Base-by-base conservation (phyloP, 2,797 vertebrate genomes). In the Anniella stebbinsi region DNA sequence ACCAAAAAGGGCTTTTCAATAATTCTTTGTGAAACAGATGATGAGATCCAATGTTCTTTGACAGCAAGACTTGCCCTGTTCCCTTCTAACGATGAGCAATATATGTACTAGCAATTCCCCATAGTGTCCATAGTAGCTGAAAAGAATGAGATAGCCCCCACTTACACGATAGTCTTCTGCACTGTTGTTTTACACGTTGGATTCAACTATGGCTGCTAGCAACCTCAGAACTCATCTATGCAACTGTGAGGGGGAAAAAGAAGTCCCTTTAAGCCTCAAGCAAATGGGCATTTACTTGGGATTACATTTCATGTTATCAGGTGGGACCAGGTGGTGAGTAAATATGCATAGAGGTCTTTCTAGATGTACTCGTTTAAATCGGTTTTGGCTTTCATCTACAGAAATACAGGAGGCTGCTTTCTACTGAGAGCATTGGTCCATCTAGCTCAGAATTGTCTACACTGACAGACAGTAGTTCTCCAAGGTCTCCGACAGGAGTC, bases 391-490 rank as follows among this genome's bases (percentile, higher is more conserved):
- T 60, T 60, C n/a, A 17, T 60, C 54, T n/a, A 80, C 7, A 23
- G 60, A 63, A 63, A 63, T 63, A 63, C 60, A 63, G 60, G 60
- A 63, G 15, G 21, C 60, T 63, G 60, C 17, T 18, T 63, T 63
- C 60, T 21, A 21, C 17, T 63, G 60, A 63, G 60, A 18, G n/a
- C 51, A 81, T 81, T 66, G 63, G 38, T 30, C 23, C 28, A 67
- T 33, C 38, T 17, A 67, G 66, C 28, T 48, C 63, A 67, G 75
- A 23, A 77, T 45, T 77, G 75, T 48, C 41, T 25, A 77, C 8
- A 9, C 18, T 28, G 38, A 5, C 23, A 7, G 0, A 0, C 36
- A 38, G 25, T 66, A 18, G 3, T 4, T 9, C 6, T 30, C 25
- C 13, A 33, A 3, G 0, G 28, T 33, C 60, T 84, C 41, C 21